phyloP scores from a whole-genome alignment of 1,140 invertebrate genomes.

The Cydia amplana region DNA sequence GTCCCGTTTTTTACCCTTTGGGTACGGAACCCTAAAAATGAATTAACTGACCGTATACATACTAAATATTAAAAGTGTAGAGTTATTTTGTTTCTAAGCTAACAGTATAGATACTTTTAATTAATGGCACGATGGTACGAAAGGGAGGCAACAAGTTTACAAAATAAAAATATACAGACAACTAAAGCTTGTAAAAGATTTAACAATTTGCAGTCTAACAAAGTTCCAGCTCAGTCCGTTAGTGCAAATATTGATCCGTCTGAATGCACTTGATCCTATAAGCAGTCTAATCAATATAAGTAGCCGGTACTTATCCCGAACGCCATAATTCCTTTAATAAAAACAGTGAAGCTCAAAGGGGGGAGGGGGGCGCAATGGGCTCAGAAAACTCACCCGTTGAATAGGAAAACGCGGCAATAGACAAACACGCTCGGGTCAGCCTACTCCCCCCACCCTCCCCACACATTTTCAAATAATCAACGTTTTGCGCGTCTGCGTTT shows the following conservation, averaged over 20 bases:
- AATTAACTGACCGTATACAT: not conserved
- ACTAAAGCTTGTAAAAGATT: constrained; percentile 8
- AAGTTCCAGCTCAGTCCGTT: constrained; percentile 9
- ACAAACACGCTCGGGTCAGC: constrained; percentile 65
- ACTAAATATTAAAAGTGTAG: not conserved
- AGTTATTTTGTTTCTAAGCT: not conserved
- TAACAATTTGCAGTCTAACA: constrained; percentile 4
- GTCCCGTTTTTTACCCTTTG: too few relatives aligned
- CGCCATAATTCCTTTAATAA: constrained; percentile 77
- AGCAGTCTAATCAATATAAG: constrained; percentile 70
- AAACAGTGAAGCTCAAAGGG: constrained; percentile 69
- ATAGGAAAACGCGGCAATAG: constrained; percentile 77
- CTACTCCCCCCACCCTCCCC: constrained; percentile 54
- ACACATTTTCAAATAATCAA: constrained; percentile 73
- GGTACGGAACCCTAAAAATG: too few relatives aligned
- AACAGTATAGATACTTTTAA: not conserved
- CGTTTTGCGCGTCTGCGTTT: not conserved
- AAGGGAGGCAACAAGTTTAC: not conserved
- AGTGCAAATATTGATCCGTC: constrained; percentile 29
- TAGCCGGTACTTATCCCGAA: constrained; percentile 70
- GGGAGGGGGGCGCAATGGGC: constrained; percentile 66
- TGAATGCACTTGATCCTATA: constrained; percentile 29
- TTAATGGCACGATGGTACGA: not conserved
- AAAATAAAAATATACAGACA: not conserved
- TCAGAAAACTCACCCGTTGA: constrained; percentile 77